Evolutionary conservation across 2,888 invertebrate species (phyloP).

Genomic region (Sussaba pulchella): DNA sequence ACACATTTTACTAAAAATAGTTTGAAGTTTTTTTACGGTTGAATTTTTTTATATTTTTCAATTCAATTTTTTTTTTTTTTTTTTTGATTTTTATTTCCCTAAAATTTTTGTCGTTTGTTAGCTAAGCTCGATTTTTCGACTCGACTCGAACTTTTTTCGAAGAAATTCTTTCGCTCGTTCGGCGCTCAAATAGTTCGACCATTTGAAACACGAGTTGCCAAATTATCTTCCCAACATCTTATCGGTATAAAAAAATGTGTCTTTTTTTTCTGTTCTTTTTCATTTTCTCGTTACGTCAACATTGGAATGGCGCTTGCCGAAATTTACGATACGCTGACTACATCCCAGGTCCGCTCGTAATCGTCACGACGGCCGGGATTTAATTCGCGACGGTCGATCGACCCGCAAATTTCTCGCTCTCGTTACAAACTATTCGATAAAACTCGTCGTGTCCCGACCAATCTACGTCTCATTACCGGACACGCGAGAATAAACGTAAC

Average conservation of each 20-base stretch:
- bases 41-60: neutral
- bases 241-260: conserved; percentile 51
- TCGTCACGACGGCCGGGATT: conserved; percentile 20
- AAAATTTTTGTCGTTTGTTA: conserved; percentile 40
- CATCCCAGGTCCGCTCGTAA: conserved; percentile 25
- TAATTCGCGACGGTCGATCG: neutral
- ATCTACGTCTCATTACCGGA: conserved; percentile 42
- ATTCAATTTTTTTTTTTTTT: neutral
- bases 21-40: conserved; percentile 60
- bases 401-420: neutral
- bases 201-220: conserved; percentile 44
- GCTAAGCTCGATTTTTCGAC: neutral
- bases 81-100: conserved; percentile 7
- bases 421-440: conserved; percentile 25
- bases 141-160: conserved; percentile 21
- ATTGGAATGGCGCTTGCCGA: conserved; percentile 79
- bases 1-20: conserved; percentile 73
- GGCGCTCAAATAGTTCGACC: conserved; percentile 1
- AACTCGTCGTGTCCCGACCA: conserved; percentile 47
- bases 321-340: conserved; percentile 62
- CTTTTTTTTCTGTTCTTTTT: conserved; percentile 16
- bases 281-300: conserved; percentile 74
- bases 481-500: conserved; percentile 71
- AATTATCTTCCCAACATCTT: conserved; percentile 26
- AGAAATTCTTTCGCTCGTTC: neutral